These are phyloP conservation scores for Euphydryas editha DNA, from an alignment of 2,888 invertebrate genomes.

Conservation along the genomic window DNA sequence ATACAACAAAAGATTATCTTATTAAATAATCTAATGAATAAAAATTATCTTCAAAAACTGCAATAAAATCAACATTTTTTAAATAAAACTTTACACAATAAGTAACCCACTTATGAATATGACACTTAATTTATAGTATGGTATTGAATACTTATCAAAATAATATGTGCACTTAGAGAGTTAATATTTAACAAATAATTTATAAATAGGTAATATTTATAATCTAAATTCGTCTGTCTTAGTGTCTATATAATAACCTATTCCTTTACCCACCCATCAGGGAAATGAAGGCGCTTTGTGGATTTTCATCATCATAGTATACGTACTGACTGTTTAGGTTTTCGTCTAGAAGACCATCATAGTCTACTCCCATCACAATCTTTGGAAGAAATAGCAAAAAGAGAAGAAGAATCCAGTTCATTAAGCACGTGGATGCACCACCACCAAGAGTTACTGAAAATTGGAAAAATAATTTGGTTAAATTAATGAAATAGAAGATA, in stretches of 20 bases:
- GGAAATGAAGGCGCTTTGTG: slow-evolving; percentile 47
- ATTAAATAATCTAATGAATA: no score
- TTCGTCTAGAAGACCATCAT: slow-evolving; percentile 45
- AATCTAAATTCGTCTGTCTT: slow-evolving; percentile 26
- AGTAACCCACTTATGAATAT: not conserved
- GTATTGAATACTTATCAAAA: not conserved
- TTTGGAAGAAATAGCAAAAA: slow-evolving; percentile 65
- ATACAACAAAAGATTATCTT: no score
- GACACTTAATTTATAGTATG: not conserved
- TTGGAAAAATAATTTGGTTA: slow-evolving; percentile 22
- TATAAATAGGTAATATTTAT: slow-evolving; percentile 1
- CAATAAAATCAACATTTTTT: not conserved
- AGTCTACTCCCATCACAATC: slow-evolving; percentile 59
- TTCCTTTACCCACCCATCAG: slow-evolving; percentile 58
- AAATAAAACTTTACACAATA: not conserved
- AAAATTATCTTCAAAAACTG: no score
- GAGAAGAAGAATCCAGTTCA: slow-evolving; percentile 65
- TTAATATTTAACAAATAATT: slow-evolving; percentile 14
- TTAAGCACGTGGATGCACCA: slow-evolving; percentile 53
- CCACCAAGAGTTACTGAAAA: slow-evolving; percentile 74
- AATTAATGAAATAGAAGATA: not conserved
- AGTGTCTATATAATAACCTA: not conserved
- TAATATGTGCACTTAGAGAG: slow-evolving; percentile 13
- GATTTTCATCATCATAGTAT: slow-evolving; percentile 50
- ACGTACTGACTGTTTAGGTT: slow-evolving; percentile 42